Evolutionary conservation across 2,113 vertebrate genomes (phyloP).

Genomic region (Mormyrus lacerda): DNA sequence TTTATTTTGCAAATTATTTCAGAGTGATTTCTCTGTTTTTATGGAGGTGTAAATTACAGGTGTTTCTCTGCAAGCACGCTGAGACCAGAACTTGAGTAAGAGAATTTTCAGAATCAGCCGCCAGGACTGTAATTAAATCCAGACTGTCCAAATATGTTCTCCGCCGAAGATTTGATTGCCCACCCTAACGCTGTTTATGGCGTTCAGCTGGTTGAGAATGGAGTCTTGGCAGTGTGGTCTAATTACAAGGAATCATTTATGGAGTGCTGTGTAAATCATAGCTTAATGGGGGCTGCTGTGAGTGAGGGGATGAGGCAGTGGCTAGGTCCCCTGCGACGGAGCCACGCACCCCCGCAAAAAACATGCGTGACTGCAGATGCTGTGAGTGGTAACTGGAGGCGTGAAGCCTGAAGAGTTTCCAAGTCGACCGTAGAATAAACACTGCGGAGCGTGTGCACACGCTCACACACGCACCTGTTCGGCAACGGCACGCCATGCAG

Average conservation of each 20-base stretch:
- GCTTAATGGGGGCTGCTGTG: background rate
- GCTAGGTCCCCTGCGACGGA: background rate
- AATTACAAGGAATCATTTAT: slow-evolving; percentile 8
- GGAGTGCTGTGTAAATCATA: background rate
- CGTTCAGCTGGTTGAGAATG: background rate
- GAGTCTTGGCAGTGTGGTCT: background rate
- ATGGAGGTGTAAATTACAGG: background rate
- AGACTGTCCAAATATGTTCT: background rate
- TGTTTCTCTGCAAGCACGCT: background rate
- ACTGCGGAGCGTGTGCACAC: background rate
- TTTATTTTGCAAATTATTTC: background rate
- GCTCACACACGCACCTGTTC: background rate
- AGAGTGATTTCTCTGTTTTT: background rate
- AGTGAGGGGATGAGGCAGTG: background rate
- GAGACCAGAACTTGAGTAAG: background rate
- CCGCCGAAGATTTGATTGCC: background rate
- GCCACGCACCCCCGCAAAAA: background rate
- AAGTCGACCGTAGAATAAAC: background rate
- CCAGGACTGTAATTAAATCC: background rate
- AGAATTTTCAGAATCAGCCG: background rate
- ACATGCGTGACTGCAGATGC: background rate
- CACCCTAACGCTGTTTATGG: background rate
- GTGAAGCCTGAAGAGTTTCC: background rate
- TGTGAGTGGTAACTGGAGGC: background rate
- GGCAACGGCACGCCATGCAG: background rate